phyloP scores from a whole-genome alignment of 53 echinoderm and acorn worm genomes.

The Holothuria leucospilota region DNA sequence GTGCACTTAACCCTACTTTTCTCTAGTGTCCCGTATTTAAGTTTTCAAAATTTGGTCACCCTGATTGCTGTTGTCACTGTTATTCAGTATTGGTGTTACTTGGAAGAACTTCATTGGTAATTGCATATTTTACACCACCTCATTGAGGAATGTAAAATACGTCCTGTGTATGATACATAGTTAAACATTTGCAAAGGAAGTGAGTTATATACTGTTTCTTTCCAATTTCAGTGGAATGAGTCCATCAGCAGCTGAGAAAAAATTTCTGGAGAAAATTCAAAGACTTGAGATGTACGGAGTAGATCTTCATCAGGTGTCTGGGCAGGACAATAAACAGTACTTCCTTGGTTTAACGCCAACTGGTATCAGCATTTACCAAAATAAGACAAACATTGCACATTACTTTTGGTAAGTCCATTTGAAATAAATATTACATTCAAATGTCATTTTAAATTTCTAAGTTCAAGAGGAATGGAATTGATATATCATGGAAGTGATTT shows the following conservation, averaged over 20 bases:
- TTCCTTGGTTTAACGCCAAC: conserved; percentile 90
- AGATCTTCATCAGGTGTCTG: conserved; percentile 85
- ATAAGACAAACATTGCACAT: conserved; percentile 81
- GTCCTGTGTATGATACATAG: neutral
- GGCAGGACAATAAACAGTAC: conserved; percentile 79
- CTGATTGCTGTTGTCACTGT: too few relatives aligned
- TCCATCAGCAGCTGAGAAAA: conserved; percentile 83
- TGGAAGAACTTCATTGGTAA: too few relatives aligned
- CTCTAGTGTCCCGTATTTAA: too few relatives aligned
- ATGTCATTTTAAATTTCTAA: too few relatives aligned
- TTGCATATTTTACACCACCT: too few relatives aligned
- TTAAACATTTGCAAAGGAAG: neutral
- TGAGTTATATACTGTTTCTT: neutral
- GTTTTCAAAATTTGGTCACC: too few relatives aligned
- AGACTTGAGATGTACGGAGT: conserved; percentile 99
- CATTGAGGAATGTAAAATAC: neutral
- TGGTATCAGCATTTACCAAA: conserved; percentile 90
- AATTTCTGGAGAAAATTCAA: conserved; percentile 88
- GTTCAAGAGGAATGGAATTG: too few relatives aligned
- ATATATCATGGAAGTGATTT: too few relatives aligned
- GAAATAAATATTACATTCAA: too few relatives aligned
- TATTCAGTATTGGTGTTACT: too few relatives aligned
- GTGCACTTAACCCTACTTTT: too few relatives aligned
- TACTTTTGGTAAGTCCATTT: conserved; percentile 84
- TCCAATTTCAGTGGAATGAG: conserved; percentile 72